Evolutionary conservation across 2,797 vertebrate genomes (phyloP).

Genomic region (Furcifer pardalis): DNA sequence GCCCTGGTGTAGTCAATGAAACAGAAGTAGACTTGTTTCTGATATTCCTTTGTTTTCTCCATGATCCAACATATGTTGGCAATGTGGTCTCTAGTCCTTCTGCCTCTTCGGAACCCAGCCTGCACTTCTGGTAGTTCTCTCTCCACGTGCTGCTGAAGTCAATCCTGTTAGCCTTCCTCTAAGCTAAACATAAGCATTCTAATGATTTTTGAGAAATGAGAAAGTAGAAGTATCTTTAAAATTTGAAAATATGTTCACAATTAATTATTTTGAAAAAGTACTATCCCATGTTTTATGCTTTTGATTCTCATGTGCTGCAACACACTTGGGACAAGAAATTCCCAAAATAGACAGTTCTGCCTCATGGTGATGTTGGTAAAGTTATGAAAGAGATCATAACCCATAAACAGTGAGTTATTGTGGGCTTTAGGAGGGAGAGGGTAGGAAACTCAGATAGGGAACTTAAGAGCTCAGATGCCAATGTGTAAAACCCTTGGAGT

Average conservation of each 20-base stretch:
- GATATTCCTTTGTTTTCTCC: too few species aligned
- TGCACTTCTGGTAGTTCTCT: too few species aligned
- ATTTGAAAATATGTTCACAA: not conserved
- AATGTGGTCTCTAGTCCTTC: too few species aligned
- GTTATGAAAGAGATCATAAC: not conserved
- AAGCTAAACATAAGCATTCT: not conserved
- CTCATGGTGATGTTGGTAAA: not conserved
- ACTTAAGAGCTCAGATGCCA: not conserved
- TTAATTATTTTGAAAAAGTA: not conserved
- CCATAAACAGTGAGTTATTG: not conserved
- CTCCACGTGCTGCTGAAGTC: too few species aligned
- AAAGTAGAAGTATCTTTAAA: not conserved
- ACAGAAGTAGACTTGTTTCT: too few species aligned
- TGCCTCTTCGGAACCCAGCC: too few species aligned
- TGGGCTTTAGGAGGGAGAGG: not conserved
- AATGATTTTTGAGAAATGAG: not conserved
- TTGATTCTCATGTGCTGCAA: not conserved
- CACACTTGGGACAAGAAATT: not conserved
- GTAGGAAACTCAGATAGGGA: not conserved
- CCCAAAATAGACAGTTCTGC: not conserved
- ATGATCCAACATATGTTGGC: too few species aligned
- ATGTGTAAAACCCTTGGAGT: not conserved
- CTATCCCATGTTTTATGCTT: not conserved
- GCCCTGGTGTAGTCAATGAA: too few species aligned
- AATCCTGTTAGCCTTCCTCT: not conserved